These are phyloP conservation scores for Cheilosia vulpina DNA, from an alignment of 2,888 invertebrate genomes.

Conservation along the genomic window DNA sequence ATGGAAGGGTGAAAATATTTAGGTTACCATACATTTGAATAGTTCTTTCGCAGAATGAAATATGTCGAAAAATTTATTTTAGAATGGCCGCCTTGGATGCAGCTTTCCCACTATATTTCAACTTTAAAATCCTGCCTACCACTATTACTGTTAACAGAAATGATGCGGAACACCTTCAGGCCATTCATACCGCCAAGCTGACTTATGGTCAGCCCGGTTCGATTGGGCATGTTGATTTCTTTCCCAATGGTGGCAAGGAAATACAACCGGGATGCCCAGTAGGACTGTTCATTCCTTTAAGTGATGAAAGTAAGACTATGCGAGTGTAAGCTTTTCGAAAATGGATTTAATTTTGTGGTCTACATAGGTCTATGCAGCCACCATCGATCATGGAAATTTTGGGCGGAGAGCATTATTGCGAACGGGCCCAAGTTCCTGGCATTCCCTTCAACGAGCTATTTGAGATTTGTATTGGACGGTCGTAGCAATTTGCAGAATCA, in stretches of 20 bases:
- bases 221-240: constrained; percentile 61
- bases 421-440: constrained; percentile 37
- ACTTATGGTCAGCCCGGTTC: constrained; percentile 41
- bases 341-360: neutral
- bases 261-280: constrained; percentile 69
- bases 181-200: constrained; percentile 58
- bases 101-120: constrained; percentile 55
- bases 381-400: constrained; percentile 58
- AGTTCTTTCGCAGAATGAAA: neutral
- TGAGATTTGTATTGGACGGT: constrained; percentile 15
- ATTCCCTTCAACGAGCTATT: constrained; percentile 34
- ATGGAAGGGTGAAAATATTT: constrained; percentile 24
- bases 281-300: constrained; percentile 48
- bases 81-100: constrained; percentile 57
- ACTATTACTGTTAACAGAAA: constrained; percentile 22
- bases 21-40: constrained; percentile 2
- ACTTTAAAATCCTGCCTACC: neutral
- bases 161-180: constrained; percentile 56
- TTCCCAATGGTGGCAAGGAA: constrained; percentile 62
- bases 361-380: constrained; percentile 59
- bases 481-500: constrained; percentile 12
- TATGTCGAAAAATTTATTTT: neutral
- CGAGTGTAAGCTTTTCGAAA: neutral
- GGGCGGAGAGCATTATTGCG: constrained; percentile 58
- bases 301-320: constrained; percentile 33